These are phyloP conservation scores for Erebia ligea DNA, from an alignment of 2,888 invertebrate genomes.

Conservation along the genomic window DNA sequence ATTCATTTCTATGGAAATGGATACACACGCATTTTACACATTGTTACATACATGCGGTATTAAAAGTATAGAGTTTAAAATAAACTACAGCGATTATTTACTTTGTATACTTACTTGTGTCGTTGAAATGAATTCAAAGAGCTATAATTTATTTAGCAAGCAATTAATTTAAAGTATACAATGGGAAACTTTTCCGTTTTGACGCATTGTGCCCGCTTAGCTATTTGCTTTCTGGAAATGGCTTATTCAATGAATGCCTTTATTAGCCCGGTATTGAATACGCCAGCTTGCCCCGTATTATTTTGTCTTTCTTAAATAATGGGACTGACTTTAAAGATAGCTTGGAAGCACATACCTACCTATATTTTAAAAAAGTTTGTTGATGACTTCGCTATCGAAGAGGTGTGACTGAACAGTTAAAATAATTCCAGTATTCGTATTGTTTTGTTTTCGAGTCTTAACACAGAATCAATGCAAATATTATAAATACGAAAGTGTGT, in stretches of 20 bases:
- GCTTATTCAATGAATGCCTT: constrained; percentile 75
- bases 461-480: too few relatives aligned
- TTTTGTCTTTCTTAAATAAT: constrained; percentile 13
- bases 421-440: too few relatives aligned
- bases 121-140: constrained; percentile 32
- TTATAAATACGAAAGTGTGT: too few relatives aligned
- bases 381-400: too few relatives aligned
- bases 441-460: too few relatives aligned
- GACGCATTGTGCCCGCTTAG: constrained; percentile 76
- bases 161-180: constrained; percentile 78
- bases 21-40: too few relatives aligned
- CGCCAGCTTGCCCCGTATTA: constrained; percentile 21
- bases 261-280: constrained; percentile 73
- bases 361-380: too few relatives aligned
- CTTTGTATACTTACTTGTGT: constrained; percentile 13
- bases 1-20: too few relatives aligned
- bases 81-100: background rate
- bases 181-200: constrained; percentile 76
- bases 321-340: background rate
- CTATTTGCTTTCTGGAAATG: constrained; percentile 72
- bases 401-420: too few relatives aligned
- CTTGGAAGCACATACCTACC: background rate
- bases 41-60: background rate
- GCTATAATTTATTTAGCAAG: constrained; percentile 48
- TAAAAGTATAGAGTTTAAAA: background rate